Base-by-base conservation (phyloP, 2,888 invertebrate genomes). In the Drosophila peninsularis region DNA sequence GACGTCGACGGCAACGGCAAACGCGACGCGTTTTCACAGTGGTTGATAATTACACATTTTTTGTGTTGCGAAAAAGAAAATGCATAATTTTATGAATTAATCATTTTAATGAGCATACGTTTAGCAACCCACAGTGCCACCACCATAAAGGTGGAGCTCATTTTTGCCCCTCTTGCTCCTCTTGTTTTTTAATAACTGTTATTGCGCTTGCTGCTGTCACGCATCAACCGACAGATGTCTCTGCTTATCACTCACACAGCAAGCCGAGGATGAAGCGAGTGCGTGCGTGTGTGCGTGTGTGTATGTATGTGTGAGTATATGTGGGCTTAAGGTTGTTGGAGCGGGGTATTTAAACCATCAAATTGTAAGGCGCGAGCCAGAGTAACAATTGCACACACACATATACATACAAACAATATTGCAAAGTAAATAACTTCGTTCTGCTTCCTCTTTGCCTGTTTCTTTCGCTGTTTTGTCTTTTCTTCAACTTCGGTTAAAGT, bases 41-140 rank as follows among this genome's bases (percentile, higher is more conserved):
- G 80, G 78, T 82, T 82, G 68, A 82, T 82, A 85, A 82, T 85
- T 82, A 75, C 71, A 68, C 58, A 50, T 57, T 45, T 52, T 56
- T 30, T 30, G 27, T 58, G 41, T 45, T 56, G 13, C 62, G 49
- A 66, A 64, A 69, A 70, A 58, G 49, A 75, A 78, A 71, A 75
- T 80, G 62, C 70, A 73, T 74, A 72, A 77, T 80, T 75, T 70
- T 58, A 67, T 64, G 80, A 74, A 83, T 83, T 85, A 75, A 85
- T 82, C 80, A 82, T 69, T 75, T 78, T 85, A 80, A 85, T 82
- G 82, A 85, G 68, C 67, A 69, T 56, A 68, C 78, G 68, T 80
- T 82, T 84, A 82, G 80, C 79, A 68, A 62, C 39, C 47, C 19
- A 64, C 47, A 62, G 64, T 66, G 68, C 64, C 64, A 5, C 24